These are phyloP conservation scores for Meandrina meandrites DNA, from an alignment of 92 coral and sea anemone genomes.

Conservation along the genomic window DNA sequence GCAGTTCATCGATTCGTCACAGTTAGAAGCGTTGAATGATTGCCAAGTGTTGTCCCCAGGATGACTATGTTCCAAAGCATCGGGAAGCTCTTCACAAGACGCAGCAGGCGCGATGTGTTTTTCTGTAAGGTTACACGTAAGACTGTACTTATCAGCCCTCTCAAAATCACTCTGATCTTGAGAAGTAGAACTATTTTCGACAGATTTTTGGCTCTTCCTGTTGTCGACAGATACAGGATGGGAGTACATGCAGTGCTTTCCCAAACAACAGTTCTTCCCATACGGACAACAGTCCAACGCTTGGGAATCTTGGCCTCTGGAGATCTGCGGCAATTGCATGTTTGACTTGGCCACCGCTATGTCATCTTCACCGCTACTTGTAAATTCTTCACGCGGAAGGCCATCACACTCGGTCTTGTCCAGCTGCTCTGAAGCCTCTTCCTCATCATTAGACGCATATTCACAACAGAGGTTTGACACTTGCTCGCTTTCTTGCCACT, in stretches of 20 bases:
- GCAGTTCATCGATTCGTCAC: background rate
- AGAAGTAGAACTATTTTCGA: background rate
- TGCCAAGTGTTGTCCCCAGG: background rate
- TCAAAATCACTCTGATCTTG: background rate
- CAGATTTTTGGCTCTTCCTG: background rate
- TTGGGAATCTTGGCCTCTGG: background rate
- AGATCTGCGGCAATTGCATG: slow-evolving; percentile 1
- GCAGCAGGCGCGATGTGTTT: background rate
- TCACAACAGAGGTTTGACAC: background rate
- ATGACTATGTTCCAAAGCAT: background rate
- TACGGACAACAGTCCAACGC: slow-evolving; percentile 52
- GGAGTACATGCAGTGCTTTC: slow-evolving; percentile 66
- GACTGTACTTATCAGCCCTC: background rate
- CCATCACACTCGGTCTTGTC: background rate
- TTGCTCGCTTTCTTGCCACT: background rate
- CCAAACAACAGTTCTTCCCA: slow-evolving; percentile 82
- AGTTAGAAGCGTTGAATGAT: background rate
- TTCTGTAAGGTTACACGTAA: background rate
- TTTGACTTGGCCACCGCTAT: background rate
- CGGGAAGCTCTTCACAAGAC: slow-evolving; percentile 3
- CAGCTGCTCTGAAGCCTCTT: background rate
- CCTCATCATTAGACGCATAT: background rate
- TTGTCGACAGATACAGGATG: slow-evolving; percentile 42
- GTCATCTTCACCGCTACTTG: background rate
- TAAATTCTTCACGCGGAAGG: background rate